Evolutionary conservation across 2,797 vertebrate species (phyloP).

Genomic region (Oryzias dopingdopingensis): DNA sequence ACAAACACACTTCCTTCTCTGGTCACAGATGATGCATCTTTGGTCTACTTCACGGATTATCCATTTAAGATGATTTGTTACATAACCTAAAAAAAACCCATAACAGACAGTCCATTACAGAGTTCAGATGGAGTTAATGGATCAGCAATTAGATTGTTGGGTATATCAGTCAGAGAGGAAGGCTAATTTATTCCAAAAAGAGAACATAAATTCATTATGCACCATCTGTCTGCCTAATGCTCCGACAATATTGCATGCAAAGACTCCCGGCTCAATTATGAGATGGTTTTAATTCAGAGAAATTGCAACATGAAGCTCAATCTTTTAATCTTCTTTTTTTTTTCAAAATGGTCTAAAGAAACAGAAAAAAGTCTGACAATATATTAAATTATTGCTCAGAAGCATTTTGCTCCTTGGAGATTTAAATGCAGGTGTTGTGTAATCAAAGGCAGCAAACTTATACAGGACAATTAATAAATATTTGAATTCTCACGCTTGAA

Average conservation of each 20-base stretch:
- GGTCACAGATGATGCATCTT: conserved; percentile 17
- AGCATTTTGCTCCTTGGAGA: too few relatives aligned
- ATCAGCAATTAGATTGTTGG: conserved; percentile 17
- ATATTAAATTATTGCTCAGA: too few relatives aligned
- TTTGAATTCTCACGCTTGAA: too few relatives aligned
- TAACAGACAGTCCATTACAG: conserved; percentile 29
- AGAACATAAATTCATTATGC: not conserved
- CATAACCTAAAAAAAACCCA: conserved; percentile 36
- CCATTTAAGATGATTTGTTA: conserved; percentile 32
- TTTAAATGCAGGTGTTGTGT: too few relatives aligned
- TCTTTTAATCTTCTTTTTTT: not conserved
- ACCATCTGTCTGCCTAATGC: not conserved
- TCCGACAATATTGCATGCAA: conserved; percentile 5
- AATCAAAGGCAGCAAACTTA: too few relatives aligned
- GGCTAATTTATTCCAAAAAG: conserved; percentile 10
- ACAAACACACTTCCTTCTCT: not conserved
- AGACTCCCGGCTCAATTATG: not conserved
- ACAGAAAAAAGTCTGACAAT: too few relatives aligned
- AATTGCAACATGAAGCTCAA: conserved; percentile 4
- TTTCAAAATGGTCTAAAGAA: conserved; percentile 1
- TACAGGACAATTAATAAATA: too few relatives aligned
- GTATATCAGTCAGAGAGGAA: not conserved
- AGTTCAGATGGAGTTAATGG: conserved; percentile 40
- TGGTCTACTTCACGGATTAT: conserved; percentile 36
- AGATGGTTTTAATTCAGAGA: conserved; percentile 11